A percentile compares a stretch with the other conserved stretches of the same genome.
These are phyloP conservation scores for Fratercula arctica DNA, from an alignment of 2,797 vertebrate genomes.

Conservation along the genomic window DNA sequence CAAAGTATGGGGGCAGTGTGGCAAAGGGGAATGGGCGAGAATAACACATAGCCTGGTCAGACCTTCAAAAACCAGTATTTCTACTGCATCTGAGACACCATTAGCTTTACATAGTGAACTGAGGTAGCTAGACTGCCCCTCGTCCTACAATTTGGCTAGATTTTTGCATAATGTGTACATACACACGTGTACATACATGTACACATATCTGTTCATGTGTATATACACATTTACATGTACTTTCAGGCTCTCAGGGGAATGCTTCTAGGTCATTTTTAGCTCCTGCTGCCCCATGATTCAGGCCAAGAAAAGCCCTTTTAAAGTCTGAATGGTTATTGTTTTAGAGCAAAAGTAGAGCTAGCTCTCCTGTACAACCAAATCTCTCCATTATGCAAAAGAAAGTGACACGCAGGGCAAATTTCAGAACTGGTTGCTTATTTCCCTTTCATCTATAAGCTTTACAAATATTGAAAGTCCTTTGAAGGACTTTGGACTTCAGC, in stretches of 20 bases:
- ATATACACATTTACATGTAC: neutral
- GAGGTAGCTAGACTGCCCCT: neutral
- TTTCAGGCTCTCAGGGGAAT: neutral
- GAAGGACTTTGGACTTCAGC: neutral
- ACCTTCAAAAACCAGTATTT: neutral
- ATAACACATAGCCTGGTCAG: neutral
- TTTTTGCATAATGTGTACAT: neutral
- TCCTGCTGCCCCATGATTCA: neutral
- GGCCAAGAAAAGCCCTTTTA: neutral
- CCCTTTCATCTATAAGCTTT: neutral
- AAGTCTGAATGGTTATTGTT: neutral
- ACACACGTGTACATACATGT: neutral
- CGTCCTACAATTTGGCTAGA: neutral
- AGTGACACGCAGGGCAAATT: neutral
- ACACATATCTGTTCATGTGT: neutral
- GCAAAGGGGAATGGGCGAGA: neutral
- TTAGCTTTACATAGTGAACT: neutral
- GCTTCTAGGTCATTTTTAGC: neutral
- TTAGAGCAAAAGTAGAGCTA: neutral
- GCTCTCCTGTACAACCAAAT: neutral
- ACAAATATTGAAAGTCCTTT: neutral
- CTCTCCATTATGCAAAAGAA: neutral
- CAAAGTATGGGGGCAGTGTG: rapidly evolving
- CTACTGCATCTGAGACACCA: neutral
- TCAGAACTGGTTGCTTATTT: neutral